Evolutionary conservation across 2,113 vertebrate species (phyloP), one percentile per base, ranked within the genome.

Genomic region (Hippocampus zosterae): DNA sequence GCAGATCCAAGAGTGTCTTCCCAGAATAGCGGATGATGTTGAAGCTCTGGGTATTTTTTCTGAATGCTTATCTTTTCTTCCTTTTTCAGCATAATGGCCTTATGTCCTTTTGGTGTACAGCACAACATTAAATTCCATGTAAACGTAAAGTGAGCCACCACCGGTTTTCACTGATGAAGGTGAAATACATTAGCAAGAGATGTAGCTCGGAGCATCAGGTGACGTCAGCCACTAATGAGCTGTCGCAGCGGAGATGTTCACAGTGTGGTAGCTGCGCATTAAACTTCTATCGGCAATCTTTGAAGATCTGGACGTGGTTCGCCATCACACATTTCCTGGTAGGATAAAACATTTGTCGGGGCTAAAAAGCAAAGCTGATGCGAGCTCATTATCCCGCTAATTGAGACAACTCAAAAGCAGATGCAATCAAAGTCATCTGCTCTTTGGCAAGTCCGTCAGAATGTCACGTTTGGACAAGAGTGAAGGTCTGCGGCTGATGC

Each of bases 381-480:
- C 6, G 41, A 73, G 73, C 79, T 87, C 87, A 83, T 86, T 87
- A 85, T 77, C 72, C 57, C n/a, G 53, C 65, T 73, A 78, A 69
- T 69, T 53, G 70, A 78, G 67, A 66, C 55, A 18, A 76, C 66
- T 82, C 73, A 46, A 74, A 59, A 60, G 65, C 50, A n/a, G 19
- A 19, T 52, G 50, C 7, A 52, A 74, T 55, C 23, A 9, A 53
- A 67, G 74, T 73, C 76, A 68, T 76, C 68, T 76, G 73, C 64
- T 83, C 76, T 79, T 84, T 76, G 73, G 75, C 42, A 63, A 85
- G 76, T 81, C 80, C 80, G 84, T 87, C 82, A 85, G 83, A 73
- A 80, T 72, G 65, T 74, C 76, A 83, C 79, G 83, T 83, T 87
- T 81, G 83, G 78, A 84, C 87, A 88, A 88, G 78, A 80, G 77